phyloP scores from a whole-genome alignment of 2,888 invertebrate genomes.

The Prosapia bicincta region DNA sequence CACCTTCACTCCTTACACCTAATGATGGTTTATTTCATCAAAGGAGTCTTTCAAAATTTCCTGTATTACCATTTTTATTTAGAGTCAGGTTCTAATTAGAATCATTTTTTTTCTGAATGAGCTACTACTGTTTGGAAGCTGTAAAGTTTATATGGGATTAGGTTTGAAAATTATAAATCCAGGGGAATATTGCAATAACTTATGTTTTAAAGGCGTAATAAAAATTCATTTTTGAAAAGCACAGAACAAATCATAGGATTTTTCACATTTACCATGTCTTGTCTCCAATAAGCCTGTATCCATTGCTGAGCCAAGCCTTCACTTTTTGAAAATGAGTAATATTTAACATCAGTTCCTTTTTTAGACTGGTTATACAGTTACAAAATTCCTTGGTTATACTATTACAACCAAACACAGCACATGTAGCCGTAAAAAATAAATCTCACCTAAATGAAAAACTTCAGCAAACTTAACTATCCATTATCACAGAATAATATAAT shows the following conservation, averaged over 20 bases:
- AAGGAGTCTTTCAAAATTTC: neutral
- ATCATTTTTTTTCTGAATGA: too few relatives aligned
- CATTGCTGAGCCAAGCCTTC: neutral
- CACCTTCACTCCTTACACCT: neutral
- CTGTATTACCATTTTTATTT: neutral
- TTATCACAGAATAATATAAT: too few relatives aligned
- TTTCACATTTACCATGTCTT: neutral
- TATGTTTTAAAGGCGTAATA: neutral
- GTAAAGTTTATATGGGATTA: too few relatives aligned
- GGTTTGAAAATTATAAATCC: neutral
- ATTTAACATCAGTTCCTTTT: neutral
- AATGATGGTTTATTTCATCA: neutral
- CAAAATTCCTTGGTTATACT: too few relatives aligned
- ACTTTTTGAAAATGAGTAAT: neutral
- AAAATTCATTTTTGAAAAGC: neutral
- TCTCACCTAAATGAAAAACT: too few relatives aligned
- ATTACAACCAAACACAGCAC: constrained; percentile 8
- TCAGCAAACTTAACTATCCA: too few relatives aligned
- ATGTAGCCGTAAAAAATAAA: neutral
- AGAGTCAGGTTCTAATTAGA: too few relatives aligned
- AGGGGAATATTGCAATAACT: neutral
- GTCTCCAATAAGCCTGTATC: neutral
- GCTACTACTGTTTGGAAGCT: too few relatives aligned
- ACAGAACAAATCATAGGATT: neutral
- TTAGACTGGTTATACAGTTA: neutral